Conservation (phyloP, 1,140 invertebrate genomes). For the Harlomillsia oculata region DNA sequence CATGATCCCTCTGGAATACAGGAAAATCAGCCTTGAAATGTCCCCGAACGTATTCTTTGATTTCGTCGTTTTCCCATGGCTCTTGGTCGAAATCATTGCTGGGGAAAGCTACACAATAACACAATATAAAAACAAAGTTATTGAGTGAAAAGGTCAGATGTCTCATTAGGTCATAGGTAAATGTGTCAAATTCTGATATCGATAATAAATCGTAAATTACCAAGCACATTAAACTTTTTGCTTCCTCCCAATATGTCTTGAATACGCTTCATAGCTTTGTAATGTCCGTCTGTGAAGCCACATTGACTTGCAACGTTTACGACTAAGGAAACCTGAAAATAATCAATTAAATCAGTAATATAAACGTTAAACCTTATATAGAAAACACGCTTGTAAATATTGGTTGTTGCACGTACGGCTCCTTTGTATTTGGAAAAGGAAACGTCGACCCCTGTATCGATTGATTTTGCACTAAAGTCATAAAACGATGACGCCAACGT, state of each 20-base stretch:
- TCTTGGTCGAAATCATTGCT: constrained; percentile 53
- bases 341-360: too few species aligned
- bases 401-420: too few species aligned
- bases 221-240: constrained; percentile 2
- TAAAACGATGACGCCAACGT: too few species aligned
- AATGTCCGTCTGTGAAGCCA: constrained; percentile 49
- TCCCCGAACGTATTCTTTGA: constrained; percentile 41
- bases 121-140: too few species aligned
- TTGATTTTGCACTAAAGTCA: too few species aligned
- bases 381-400: too few species aligned
- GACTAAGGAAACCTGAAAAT: constrained; percentile 44
- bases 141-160: too few species aligned
- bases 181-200: neutral
- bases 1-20: constrained; percentile 48
- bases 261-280: constrained; percentile 44
- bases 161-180: neutral
- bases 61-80: constrained; percentile 40
- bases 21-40: constrained; percentile 43
- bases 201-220: too few species aligned
- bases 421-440: too few species aligned
- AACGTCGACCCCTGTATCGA: too few species aligned
- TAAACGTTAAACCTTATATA: too few species aligned
- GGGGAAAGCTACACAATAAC: constrained; percentile 51
- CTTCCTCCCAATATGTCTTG: constrained; percentile 42
- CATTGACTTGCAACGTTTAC: constrained; percentile 53